phyloP scores from a whole-genome alignment of 2,888 invertebrate species.

The Spilosoma lubricipeda region DNA sequence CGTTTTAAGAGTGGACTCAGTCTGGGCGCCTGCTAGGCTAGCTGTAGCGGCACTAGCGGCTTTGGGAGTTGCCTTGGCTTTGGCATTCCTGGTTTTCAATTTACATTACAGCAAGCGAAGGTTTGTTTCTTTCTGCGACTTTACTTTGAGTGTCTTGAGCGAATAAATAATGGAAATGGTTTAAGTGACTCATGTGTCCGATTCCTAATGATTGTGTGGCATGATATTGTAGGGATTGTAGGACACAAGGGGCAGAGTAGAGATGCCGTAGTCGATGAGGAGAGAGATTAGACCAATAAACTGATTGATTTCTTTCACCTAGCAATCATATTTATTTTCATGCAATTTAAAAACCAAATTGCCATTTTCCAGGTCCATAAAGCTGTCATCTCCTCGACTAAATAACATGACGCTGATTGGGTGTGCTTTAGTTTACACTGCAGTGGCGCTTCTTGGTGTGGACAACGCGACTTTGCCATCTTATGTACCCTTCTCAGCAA shows the following conservation, averaged over 20 bases:
- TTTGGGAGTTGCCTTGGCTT: slow-evolving; percentile 90
- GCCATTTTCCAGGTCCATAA: slow-evolving; percentile 91
- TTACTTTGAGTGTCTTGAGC: too few species aligned
- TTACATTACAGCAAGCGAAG: slow-evolving; percentile 93
- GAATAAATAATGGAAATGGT: too few species aligned
- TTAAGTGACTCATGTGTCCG: too few species aligned
- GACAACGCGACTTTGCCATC: slow-evolving; percentile 92
- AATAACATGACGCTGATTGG: slow-evolving; percentile 97
- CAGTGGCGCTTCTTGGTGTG: slow-evolving; percentile 94
- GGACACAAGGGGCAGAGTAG: too few species aligned
- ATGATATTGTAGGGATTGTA: too few species aligned
- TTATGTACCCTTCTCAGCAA: slow-evolving; percentile 90
- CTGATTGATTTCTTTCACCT: too few species aligned
- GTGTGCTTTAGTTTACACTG: slow-evolving; percentile 95
- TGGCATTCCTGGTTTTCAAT: slow-evolving; percentile 93
- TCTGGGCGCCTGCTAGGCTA: slow-evolving; percentile 91
- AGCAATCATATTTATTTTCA: too few species aligned
- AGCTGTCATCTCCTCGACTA: slow-evolving; percentile 95
- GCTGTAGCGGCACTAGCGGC: slow-evolving; percentile 90
- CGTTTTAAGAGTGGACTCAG: slow-evolving; percentile 91
- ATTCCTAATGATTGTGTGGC: too few species aligned
- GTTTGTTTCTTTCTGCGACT: slow-evolving; percentile 67
- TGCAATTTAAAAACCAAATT: too few species aligned
- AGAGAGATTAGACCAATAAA: too few species aligned
- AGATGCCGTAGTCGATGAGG: too few species aligned